Percentiles rank a stretch among this genome's conserved stretches.
These are phyloP conservation scores for Diaperis boleti DNA, from an alignment of 2,888 invertebrate genomes.

Conservation along the genomic window DNA sequence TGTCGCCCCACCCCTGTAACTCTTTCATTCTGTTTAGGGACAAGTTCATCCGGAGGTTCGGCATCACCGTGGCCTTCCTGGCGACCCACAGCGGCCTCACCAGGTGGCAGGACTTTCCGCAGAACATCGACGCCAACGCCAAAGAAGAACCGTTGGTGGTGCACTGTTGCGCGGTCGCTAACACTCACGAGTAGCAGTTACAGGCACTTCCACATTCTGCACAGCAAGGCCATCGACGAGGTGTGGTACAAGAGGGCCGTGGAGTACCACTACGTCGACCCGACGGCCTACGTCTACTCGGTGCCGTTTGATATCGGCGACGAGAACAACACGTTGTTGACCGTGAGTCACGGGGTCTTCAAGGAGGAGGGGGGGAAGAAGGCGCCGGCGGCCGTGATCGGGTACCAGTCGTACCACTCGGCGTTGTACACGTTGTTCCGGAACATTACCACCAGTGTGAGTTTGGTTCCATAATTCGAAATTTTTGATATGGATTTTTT, in stretches of 20 bases:
- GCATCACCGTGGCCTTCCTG: slow-evolving; percentile 84
- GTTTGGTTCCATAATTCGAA: slow-evolving; percentile 50
- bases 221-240: slow-evolving; percentile 86
- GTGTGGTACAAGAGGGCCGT: slow-evolving; percentile 91
- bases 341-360: slow-evolving; percentile 88
- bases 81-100: slow-evolving; percentile 92
- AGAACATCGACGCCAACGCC: slow-evolving; percentile 67
- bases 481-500: too few species aligned
- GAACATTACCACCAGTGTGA: slow-evolving; percentile 83
- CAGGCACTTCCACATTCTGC: slow-evolving; percentile 81
- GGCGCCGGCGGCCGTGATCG: slow-evolving; percentile 79
- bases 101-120: slow-evolving; percentile 84
- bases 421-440: slow-evolving; percentile 82
- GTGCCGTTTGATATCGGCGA: slow-evolving; percentile 76
- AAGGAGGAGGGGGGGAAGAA: slow-evolving; percentile 67
- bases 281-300: slow-evolving; percentile 85
- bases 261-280: slow-evolving; percentile 83
- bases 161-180: not conserved
- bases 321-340: slow-evolving; percentile 76
- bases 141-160: slow-evolving; percentile 55
- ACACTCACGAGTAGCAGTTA: slow-evolving; percentile 44
- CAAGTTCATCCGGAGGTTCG: slow-evolving; percentile 36
- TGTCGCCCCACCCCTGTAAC: not conserved
- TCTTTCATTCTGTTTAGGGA: slow-evolving; percentile 22
- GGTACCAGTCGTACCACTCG: slow-evolving; percentile 87